Evolutionary conservation across 2,113 vertebrate species (phyloP).

Genomic region (Casuarius casuarius): DNA sequence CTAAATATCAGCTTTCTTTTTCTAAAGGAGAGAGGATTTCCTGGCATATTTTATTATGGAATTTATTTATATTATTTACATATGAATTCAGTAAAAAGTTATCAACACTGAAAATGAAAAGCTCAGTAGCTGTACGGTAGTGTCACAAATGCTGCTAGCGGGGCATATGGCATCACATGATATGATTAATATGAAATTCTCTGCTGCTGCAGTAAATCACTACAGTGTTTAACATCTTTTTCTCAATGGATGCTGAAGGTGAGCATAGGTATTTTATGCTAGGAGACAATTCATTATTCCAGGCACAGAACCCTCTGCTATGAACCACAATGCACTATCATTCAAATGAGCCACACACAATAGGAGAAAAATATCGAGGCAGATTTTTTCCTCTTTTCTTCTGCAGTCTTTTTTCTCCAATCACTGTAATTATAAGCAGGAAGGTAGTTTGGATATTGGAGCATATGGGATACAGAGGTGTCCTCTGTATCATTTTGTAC

Average conservation of each 20-base stretch:
- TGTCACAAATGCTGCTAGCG: not conserved
- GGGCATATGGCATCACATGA: not conserved
- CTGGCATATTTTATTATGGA: not conserved
- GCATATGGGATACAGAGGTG: not conserved
- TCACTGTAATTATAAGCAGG: slow-evolving; percentile 46
- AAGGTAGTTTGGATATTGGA: not conserved
- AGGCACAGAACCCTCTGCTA: slow-evolving; percentile 46
- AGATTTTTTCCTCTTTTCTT: not conserved
- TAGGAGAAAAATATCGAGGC: slow-evolving; percentile 49
- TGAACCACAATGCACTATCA: slow-evolving; percentile 38
- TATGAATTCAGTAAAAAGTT: not conserved
- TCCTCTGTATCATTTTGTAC: slow-evolving; percentile 26
- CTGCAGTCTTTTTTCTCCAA: not conserved
- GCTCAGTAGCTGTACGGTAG: slow-evolving; percentile 13
- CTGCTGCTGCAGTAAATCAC: slow-evolving; percentile 14
- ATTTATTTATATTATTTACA: not conserved
- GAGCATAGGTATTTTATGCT: slow-evolving; percentile 34
- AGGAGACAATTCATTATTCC: slow-evolving; percentile 63
- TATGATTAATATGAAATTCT: slow-evolving; percentile 31
- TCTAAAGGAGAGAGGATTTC: not conserved
- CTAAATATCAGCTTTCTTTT: not conserved
- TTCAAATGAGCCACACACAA: slow-evolving; percentile 53
- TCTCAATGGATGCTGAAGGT: slow-evolving; percentile 54
- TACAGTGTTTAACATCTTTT: slow-evolving; percentile 51
- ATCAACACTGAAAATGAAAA: not conserved